Conservation (phyloP, 2,113 vertebrate genomes). For the Trogon melanurus region DNA sequence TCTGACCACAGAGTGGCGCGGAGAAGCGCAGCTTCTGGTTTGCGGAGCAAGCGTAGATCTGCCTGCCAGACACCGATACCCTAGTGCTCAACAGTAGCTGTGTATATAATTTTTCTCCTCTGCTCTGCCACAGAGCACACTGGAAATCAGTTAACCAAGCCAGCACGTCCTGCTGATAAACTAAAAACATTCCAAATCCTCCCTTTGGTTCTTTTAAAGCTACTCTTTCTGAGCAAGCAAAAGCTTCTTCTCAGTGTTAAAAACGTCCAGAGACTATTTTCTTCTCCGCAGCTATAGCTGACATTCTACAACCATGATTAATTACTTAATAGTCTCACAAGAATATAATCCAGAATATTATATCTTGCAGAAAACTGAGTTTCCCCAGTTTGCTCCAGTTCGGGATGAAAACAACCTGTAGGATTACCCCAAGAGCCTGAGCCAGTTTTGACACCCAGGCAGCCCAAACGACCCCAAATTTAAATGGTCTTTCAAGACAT, state of each 20-base stretch:
- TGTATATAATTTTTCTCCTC: background rate
- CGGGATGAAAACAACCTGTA: background rate
- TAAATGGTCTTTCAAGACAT: background rate
- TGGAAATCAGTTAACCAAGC: background rate
- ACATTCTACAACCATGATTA: background rate
- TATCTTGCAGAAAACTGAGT: background rate
- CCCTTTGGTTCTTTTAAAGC: background rate
- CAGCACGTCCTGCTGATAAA: background rate
- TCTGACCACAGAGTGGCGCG: fast-evolving
- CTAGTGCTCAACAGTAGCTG: background rate
- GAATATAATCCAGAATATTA: background rate
- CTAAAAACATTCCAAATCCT: background rate
- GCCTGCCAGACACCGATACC: background rate
- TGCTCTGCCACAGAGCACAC: background rate
- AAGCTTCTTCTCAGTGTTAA: background rate
- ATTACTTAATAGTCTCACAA: background rate
- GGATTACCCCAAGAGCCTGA: background rate
- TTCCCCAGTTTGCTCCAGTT: background rate
- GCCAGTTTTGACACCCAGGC: no score
- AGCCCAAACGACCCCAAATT: background rate
- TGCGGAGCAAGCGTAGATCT: background rate
- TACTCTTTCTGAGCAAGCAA: background rate
- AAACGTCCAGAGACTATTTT: background rate
- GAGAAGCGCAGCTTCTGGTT: background rate
- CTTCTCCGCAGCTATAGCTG: background rate